Evolutionary conservation across 2,113 vertebrate species (phyloP).

Genomic region (Muntiacus muntjak): DNA sequence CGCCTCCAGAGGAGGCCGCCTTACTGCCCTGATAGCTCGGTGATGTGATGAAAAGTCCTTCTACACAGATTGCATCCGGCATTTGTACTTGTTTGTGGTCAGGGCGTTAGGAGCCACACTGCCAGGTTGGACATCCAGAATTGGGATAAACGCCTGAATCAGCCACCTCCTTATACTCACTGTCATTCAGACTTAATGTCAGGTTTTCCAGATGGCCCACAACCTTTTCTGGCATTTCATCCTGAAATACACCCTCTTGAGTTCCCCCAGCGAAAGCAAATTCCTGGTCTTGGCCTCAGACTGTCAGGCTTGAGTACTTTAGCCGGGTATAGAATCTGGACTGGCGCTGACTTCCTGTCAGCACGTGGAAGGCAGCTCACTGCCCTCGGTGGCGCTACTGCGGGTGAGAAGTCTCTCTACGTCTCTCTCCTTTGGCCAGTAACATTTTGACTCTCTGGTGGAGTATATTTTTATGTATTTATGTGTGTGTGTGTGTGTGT

Average conservation of each 20-base stretch:
- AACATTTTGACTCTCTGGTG: background rate
- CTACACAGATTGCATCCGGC: fast-evolving
- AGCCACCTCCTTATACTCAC: background rate
- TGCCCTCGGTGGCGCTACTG: background rate
- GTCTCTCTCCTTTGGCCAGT: background rate
- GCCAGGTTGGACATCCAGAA: background rate
- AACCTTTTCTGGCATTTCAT: background rate
- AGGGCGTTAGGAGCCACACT: fast-evolving
- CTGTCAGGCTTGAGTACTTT: background rate
- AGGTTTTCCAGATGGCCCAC: background rate
- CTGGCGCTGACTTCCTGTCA: background rate
- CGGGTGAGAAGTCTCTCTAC: background rate
- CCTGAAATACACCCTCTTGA: background rate
- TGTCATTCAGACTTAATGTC: background rate
- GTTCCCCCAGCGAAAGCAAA: background rate
- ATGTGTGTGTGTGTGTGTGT: background rate
- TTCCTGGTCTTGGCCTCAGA: background rate
- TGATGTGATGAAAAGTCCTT: background rate
- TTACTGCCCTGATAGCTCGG: fast-evolving
- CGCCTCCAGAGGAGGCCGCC: background rate
- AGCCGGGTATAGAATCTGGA: background rate
- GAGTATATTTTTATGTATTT: background rate
- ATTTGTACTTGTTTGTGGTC: fast-evolving
- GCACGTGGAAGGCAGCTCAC: background rate
- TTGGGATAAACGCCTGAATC: fast-evolving